These are phyloP conservation scores for Brachionus angularis DNA, from an alignment of 1,140 invertebrate species.

Conservation along the genomic window DNA sequence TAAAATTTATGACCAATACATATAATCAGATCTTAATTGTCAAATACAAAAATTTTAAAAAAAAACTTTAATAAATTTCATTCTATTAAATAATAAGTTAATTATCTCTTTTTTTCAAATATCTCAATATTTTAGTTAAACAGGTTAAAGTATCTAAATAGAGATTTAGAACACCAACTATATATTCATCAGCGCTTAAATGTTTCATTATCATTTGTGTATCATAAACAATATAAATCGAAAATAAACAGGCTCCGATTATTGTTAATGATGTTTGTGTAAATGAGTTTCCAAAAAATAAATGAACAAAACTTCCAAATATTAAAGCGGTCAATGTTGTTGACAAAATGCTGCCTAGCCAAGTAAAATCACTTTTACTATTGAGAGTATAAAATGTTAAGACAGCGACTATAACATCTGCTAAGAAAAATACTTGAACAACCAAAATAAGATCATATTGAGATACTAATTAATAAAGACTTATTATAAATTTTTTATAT, in stretches of 20 bases:
- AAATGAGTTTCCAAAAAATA: slow-evolving; percentile 66
- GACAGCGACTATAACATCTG: slow-evolving; percentile 66
- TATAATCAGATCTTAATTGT: too few species aligned
- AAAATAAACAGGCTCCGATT: slow-evolving; percentile 47
- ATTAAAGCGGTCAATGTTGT: slow-evolving; percentile 68
- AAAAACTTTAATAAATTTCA: too few species aligned
- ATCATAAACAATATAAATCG: slow-evolving; percentile 77
- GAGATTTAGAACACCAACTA: slow-evolving; percentile 83
- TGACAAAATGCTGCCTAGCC: slow-evolving; percentile 69
- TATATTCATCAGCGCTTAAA: slow-evolving; percentile 89
- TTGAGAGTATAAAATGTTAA: slow-evolving; percentile 74
- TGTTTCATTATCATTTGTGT: slow-evolving; percentile 88
- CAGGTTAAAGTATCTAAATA: slow-evolving; percentile 87
- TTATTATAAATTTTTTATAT: slow-evolving; percentile 1
- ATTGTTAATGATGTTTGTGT: slow-evolving; percentile 68
- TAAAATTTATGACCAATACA: too few species aligned
- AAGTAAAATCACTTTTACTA: slow-evolving; percentile 74
- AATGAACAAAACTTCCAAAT: slow-evolving; percentile 64
- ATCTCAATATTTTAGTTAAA: slow-evolving; percentile 75
- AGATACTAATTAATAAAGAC: slow-evolving; percentile 61
- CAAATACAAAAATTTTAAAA: too few species aligned
- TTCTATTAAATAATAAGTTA: too few species aligned
- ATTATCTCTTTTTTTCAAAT: too few species aligned
- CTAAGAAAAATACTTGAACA: slow-evolving; percentile 71
- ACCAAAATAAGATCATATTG: slow-evolving; percentile 69